These are phyloP conservation scores for Hemaris fuciformis DNA, from an alignment of 2,888 invertebrate genomes.

Conservation along the genomic window DNA sequence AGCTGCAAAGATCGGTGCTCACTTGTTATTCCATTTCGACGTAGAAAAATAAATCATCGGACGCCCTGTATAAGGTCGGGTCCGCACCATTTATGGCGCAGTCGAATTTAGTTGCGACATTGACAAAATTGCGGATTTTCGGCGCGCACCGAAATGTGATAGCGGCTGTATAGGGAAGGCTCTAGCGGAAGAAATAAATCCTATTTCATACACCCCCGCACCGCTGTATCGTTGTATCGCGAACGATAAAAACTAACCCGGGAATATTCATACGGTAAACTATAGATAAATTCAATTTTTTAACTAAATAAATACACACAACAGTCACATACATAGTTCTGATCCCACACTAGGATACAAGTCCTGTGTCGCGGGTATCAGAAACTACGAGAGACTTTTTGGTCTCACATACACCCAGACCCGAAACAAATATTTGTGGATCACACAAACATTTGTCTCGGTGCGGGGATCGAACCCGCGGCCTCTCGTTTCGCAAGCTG, in stretches of 20 bases:
- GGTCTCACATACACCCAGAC: too few relatives aligned
- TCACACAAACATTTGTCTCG: too few relatives aligned
- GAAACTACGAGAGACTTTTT: too few relatives aligned
- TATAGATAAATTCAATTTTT: neutral
- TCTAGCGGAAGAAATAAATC: neutral
- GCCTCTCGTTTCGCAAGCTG: too few relatives aligned
- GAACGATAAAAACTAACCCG: neutral
- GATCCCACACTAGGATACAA: too few relatives aligned
- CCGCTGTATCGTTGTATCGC: too few relatives aligned
- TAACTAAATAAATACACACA: too few relatives aligned
- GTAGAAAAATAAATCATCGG: neutral
- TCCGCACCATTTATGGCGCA: neutral
- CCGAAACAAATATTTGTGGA: too few relatives aligned
- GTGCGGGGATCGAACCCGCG: too few relatives aligned
- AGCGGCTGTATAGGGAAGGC: neutral
- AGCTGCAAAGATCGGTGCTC: neutral
- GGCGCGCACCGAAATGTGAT: neutral
- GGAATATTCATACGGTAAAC: too few relatives aligned
- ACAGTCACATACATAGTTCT: too few relatives aligned
- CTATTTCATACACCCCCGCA: neutral
- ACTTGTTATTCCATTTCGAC: neutral
- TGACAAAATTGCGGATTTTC: constrained; percentile 13
- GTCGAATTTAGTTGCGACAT: constrained; percentile 1
- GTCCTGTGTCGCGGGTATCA: too few relatives aligned
- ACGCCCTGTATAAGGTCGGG: neutral